Percentiles rank a stretch among this genome's conserved stretches.
Evolutionary conservation across 2,797 vertebrate species (phyloP).

Genomic region (Rhabdomys pumilio): DNA sequence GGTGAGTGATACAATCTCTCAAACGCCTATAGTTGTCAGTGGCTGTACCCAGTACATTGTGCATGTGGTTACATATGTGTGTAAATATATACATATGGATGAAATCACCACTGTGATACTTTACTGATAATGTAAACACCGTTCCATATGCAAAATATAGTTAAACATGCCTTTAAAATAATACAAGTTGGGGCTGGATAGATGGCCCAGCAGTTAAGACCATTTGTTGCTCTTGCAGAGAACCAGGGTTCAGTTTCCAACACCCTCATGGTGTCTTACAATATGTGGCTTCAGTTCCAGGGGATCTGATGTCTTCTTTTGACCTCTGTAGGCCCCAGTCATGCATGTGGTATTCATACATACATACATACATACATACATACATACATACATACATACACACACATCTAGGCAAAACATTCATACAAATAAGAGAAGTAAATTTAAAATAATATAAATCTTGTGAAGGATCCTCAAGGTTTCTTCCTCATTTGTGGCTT

Average conservation of each 20-base stretch:
- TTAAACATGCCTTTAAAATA: conserved; percentile 29
- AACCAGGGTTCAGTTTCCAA: neutral
- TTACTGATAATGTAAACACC: conserved; percentile 53
- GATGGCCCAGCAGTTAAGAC: neutral
- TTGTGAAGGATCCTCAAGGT: neutral
- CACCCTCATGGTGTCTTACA: neutral
- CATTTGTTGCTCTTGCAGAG: neutral
- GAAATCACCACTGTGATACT: conserved; percentile 29
- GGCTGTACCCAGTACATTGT: neutral
- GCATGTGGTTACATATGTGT: neutral
- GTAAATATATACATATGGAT: conserved; percentile 12
- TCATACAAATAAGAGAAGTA: neutral
- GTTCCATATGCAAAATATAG: neutral
- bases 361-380: neutral
- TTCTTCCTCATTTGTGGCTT: neutral
- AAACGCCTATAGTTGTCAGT: conserved; percentile 21
- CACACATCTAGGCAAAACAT: neutral
- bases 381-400: neutral
- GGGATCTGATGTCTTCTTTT: neutral
- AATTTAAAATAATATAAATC: neutral
- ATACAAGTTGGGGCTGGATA: neutral
- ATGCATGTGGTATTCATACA: neutral
- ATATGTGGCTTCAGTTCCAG: neutral
- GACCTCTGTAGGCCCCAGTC: neutral
- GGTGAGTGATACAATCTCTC: neutral